Base-by-base conservation (phyloP, 2,888 invertebrate species). In the Drosophila leonis region DNA sequence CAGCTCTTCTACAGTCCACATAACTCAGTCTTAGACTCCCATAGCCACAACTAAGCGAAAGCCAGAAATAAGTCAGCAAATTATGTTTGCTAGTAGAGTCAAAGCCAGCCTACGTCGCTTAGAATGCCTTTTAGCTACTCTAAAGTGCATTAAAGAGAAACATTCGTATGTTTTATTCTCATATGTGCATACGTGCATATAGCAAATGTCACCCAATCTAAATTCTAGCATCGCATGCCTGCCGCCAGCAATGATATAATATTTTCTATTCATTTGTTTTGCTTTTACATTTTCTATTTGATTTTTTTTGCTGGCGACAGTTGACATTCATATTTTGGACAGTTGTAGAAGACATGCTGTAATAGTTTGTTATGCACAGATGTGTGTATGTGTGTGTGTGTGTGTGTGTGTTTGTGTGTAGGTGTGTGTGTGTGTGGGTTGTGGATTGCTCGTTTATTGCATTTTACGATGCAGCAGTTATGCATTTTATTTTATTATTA, bases 371-470 rank as follows among this genome's bases (percentile, higher is more conserved):
- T 48, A 66, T 57, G 42, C 51, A 41, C 42, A 55, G 44, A 56
- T 59, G 15, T 35, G 24, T 35, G n/a, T 12, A 1, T 5, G 48
- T 15, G 31, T n/a, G 54, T 29, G 10, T 4, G 10, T 48, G 31
- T 31, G 31, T 31, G 31, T 49, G 49, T 12, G 49, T 18, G 18
- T 20, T 18, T 33, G 7, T 10, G 12, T 24, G 41, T 46, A 18
- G 60, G 68, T 12, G 49, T 18, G 18, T 20, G 31, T 33, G 7
- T 10, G 12, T 24, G 41, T 46, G 27, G 60, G 68, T 75, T 65
- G 71, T 64, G 59, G 64, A 81, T 70, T 81, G 75, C 60, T 66
- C 82, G 69, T 78, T 83, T 83, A 83, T 83, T 82, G 72, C 80
- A 83, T 83, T 83, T 78, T 62, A 69, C 65, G 52, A 59, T 73